Evolutionary conservation across 1,140 invertebrate genomes (phyloP).

Genomic region (Apis cerana): DNA sequence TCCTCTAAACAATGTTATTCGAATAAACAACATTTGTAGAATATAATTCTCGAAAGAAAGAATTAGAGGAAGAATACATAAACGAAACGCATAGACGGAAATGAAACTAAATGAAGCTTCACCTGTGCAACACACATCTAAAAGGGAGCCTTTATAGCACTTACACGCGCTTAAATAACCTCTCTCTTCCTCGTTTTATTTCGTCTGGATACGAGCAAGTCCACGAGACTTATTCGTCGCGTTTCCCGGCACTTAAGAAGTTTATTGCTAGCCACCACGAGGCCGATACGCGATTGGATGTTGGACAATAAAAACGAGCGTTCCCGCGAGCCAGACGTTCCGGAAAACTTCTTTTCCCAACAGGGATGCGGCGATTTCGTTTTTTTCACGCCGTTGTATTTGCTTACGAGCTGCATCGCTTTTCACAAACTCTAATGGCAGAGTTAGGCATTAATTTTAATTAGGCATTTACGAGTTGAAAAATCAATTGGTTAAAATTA

Average conservation of each 20-base stretch:
- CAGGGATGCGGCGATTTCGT: not conserved
- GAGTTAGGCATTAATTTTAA: no score
- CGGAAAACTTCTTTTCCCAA: not conserved
- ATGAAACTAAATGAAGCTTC: conserved; percentile 2
- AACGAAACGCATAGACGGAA: not conserved
- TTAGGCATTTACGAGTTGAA: no score
- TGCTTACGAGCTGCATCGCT: not conserved
- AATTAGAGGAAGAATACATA: not conserved
- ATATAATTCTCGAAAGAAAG: not conserved
- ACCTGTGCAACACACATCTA: no score
- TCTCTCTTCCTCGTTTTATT: not conserved
- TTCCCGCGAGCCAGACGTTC: not conserved
- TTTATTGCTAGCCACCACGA: conserved; percentile 12
- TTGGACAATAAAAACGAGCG: conserved; percentile 3
- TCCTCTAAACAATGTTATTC: no score
- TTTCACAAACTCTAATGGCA: not conserved
- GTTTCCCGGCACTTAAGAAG: conserved; percentile 25
- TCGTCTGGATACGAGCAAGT: not conserved
- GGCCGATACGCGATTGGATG: conserved; percentile 9
- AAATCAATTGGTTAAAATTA: no score
- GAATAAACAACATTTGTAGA: not conserved
- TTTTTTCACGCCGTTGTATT: not conserved
- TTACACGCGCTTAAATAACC: not conserved
- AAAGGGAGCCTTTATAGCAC: not conserved
- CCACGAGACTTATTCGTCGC: not conserved